Evolutionary conservation across 1,140 invertebrate species (phyloP).

Genomic region (Planococcus citri): DNA sequence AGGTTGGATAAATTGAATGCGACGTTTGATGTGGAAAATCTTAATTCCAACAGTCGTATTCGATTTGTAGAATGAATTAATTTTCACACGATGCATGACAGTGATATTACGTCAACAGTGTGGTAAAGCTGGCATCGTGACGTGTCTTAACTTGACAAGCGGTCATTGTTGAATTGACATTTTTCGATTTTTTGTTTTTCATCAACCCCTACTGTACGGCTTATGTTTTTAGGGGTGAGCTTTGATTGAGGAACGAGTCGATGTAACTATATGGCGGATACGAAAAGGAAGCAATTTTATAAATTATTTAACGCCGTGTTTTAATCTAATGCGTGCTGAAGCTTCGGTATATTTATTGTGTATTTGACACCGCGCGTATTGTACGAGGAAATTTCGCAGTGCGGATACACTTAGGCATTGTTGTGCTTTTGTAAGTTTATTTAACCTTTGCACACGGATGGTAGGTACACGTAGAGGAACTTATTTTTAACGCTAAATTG

Average conservation of each 20-base stretch:
- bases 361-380: neutral
- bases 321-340: neutral
- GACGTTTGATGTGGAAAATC: neutral
- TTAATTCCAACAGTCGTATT: neutral
- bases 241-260: neutral
- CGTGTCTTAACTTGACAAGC: conserved; percentile 1
- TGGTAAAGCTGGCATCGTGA: neutral
- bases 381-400: neutral
- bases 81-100: neutral
- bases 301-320: neutral
- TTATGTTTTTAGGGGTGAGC: neutral
- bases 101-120: neutral
- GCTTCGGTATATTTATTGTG: too few relatives aligned
- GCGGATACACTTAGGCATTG: neutral
- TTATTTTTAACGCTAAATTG: conserved; percentile 3
- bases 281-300: neutral
- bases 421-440: conserved; percentile 1
- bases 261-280: neutral
- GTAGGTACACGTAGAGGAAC: neutral
- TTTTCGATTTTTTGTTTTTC: neutral
- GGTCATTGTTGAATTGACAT: neutral
- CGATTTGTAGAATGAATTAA: neutral
- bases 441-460: neutral
- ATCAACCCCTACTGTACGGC: neutral
- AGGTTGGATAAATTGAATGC: neutral